phyloP scores from a whole-genome alignment of 2,888 invertebrate genomes.

The Melanotus villosus region DNA sequence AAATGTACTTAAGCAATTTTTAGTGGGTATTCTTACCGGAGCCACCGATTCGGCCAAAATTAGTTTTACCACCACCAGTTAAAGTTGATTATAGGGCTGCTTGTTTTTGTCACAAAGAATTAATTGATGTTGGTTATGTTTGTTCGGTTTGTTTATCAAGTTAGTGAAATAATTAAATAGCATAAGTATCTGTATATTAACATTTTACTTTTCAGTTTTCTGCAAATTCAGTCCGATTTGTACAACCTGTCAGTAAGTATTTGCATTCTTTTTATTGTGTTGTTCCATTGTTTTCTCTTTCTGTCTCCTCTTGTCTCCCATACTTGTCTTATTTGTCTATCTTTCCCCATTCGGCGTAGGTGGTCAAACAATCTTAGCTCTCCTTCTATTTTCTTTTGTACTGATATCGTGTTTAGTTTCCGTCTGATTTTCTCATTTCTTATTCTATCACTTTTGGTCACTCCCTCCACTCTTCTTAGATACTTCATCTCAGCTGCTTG shows the following conservation, averaged over 20 bases:
- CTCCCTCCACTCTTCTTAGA: too few relatives aligned
- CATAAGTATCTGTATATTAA: not conserved
- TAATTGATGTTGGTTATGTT: slow-evolving; percentile 96
- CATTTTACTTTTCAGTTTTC: slow-evolving; percentile 80
- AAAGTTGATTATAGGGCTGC: slow-evolving; percentile 97
- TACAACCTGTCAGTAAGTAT: slow-evolving; percentile 95
- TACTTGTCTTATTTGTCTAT: too few relatives aligned
- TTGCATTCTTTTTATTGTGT: not conserved
- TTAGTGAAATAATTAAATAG: slow-evolving; percentile 66
- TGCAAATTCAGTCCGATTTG: slow-evolving; percentile 98
- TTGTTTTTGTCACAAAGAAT: slow-evolving; percentile 96
- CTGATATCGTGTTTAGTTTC: too few relatives aligned
- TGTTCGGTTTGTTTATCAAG: slow-evolving; percentile 98
- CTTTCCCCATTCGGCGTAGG: too few relatives aligned
- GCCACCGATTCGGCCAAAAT: slow-evolving; percentile 81
- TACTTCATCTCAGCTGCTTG: too few relatives aligned
- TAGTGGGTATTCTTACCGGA: slow-evolving; percentile 96
- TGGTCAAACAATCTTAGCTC: too few relatives aligned
- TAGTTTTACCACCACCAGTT: slow-evolving; percentile 90
- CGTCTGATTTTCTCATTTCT: too few relatives aligned
- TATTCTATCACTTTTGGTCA: too few relatives aligned
- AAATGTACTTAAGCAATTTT: slow-evolving; percentile 49
- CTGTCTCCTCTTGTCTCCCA: too few relatives aligned
- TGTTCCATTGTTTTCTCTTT: too few relatives aligned
- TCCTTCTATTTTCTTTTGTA: too few relatives aligned